These are phyloP conservation scores for Cephalopterus ornatus DNA, from an alignment of 2,113 vertebrate species.

Conservation along the genomic window DNA sequence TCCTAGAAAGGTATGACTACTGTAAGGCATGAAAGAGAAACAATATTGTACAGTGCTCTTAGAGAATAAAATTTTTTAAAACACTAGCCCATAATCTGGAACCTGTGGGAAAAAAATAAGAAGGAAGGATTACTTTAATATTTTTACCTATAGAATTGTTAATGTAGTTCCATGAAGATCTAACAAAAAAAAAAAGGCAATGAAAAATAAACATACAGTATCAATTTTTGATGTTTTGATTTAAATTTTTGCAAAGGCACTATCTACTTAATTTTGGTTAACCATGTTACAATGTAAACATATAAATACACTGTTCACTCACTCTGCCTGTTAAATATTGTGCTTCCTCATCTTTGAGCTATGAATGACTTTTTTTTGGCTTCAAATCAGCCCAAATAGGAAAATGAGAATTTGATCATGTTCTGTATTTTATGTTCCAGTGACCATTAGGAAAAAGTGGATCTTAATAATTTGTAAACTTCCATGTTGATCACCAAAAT, in stretches of 20 bases:
- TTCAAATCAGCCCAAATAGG: neutral
- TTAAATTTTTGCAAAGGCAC: neutral
- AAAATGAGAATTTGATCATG: neutral
- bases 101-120: neutral
- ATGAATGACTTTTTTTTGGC: neutral
- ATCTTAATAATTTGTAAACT: neutral
- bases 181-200: neutral
- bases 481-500: neutral
- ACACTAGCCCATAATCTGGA: neutral
- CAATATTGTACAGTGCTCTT: neutral
- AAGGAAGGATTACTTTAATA: neutral
- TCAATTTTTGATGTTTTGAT: neutral
- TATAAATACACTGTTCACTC: neutral
- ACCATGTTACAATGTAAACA: neutral
- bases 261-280: neutral
- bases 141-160: neutral
- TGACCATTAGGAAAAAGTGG: neutral
- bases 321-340: neutral
- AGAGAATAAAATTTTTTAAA: neutral
- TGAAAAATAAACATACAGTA: neutral
- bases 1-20: neutral
- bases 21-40: neutral
- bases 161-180: neutral
- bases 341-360: neutral
- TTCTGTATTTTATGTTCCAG: neutral